phyloP scores from a whole-genome alignment of 2,113 vertebrate species.

The Pao palembangensis region DNA sequence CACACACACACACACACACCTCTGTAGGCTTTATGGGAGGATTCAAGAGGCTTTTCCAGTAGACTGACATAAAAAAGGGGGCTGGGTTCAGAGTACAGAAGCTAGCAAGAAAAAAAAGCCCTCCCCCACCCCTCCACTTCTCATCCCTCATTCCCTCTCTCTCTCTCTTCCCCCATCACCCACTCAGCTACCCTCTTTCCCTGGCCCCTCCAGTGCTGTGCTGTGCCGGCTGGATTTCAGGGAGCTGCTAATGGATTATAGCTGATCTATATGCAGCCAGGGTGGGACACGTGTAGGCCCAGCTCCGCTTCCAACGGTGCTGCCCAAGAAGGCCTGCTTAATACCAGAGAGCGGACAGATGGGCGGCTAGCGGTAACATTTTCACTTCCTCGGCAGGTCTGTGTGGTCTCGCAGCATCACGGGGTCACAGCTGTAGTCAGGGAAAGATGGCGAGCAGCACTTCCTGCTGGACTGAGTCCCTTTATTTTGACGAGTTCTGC shows the following conservation, averaged over 20 bases:
- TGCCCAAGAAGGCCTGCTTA: constrained; percentile 58
- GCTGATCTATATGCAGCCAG: constrained; percentile 74
- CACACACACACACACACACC: too few species aligned
- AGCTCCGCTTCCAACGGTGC: constrained; percentile 57
- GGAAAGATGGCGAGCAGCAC: neutral
- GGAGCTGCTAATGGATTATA: constrained; percentile 74
- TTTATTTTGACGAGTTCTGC: constrained; percentile 12
- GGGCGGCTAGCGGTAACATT: constrained; percentile 12
- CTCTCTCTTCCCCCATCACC: constrained; percentile 40
- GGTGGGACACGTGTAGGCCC: constrained; percentile 69
- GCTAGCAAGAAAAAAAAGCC: constrained; percentile 34
- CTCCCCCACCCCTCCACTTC: constrained; percentile 52
- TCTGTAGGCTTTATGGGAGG: too few species aligned
- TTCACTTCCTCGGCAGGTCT: neutral
- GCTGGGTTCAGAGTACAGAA: constrained; percentile 57
- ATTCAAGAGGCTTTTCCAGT: constrained; percentile 65
- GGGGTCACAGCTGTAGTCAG: neutral
- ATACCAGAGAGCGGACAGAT: constrained; percentile 41
- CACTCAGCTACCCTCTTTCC: constrained; percentile 59
- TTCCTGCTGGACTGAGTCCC: too few species aligned
- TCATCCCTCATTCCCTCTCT: constrained; percentile 42
- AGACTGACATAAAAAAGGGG: constrained; percentile 67
- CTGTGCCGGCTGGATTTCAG: constrained; percentile 71
- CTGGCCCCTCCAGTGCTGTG: constrained; percentile 66
- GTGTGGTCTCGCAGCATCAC: neutral